Base-by-base conservation (phyloP, 92 coral and sea anemone species). In the Micromussa lordhowensis region DNA sequence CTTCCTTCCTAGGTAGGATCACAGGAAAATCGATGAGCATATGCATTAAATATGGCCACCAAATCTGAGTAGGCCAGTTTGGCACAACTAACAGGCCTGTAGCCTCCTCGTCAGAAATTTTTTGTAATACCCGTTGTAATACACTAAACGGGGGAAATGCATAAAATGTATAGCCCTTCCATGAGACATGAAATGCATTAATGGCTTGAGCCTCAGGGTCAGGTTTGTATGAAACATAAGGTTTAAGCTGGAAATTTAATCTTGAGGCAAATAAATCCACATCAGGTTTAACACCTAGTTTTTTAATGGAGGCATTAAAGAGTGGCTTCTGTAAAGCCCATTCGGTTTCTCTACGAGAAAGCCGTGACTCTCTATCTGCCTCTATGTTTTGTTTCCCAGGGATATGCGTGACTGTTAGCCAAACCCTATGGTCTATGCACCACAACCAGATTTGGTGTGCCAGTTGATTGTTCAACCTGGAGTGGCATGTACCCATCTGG, bases 401-500 rank as follows among this genome's bases (percentile, higher is more conserved):
- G 16, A 88, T 88, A 66, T 88, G 92, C 14, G 85, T 88, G 55
- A 70, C 87, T 0, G 89, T 81, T 44, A 92, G 29, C 81, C 84
- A 92, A 10, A 79, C 68, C 0, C 51, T 35, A 18, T 80, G 80
- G 53, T 16, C 58, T 13, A 77, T 81, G 68, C 92, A 92, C 92
- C 88, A 92, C 40, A 78, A 82, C 92, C 93, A 89, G 15, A 93
- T 82, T 79, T 80, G 68, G 63, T 82, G 76, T 28, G 75, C 87
- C 58, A 91, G 87, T 36, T 32, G 75, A 57, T 91, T 91, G 82
- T 75, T 82, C 34, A 61, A 28, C 22, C 55, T 71, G 44, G 93
- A 91, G 77, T 93, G 94, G 73, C 96, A 80, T 34, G 94, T 91
- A 21, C 94, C 94, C 94, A 94, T 91, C 74, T 94, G 92, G 74